Evolutionary conservation across 1,140 invertebrate species (phyloP).

Genomic region (Augochlora pura): DNA sequence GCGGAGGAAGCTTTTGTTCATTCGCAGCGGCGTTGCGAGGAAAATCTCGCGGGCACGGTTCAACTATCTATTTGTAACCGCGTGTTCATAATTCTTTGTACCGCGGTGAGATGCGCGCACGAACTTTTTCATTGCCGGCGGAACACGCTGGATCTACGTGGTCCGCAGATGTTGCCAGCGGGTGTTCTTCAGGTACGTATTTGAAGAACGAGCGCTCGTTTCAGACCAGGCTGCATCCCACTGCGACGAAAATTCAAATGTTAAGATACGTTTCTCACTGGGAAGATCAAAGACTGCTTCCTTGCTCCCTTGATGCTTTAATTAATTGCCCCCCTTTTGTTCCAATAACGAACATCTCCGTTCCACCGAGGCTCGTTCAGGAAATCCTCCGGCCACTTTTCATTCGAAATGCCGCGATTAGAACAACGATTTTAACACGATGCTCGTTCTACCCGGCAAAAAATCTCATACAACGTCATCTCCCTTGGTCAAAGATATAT

Average conservation of each 20-base stretch:
- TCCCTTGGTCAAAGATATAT: too few species aligned
- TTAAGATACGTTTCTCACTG: constrained; percentile 38
- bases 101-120: constrained; percentile 23
- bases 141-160: constrained; percentile 44
- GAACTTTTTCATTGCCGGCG: constrained; percentile 44
- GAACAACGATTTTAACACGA: background rate
- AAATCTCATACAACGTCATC: too few species aligned
- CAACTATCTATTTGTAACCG: constrained; percentile 31
- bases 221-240: constrained; percentile 44
- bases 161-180: constrained; percentile 53
- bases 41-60: constrained; percentile 27
- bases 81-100: constrained; percentile 47
- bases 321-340: constrained; percentile 46
- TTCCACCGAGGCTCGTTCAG: background rate
- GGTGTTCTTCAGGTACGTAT: constrained; percentile 47
- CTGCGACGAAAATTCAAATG: constrained; percentile 56
- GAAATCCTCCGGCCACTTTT: background rate
- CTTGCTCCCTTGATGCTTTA: constrained; percentile 35
- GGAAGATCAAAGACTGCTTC: constrained; percentile 41
- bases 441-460: too few species aligned
- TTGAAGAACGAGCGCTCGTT: constrained; percentile 56
- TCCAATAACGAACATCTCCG: constrained; percentile 24
- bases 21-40: background rate
- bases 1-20: background rate
- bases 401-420: background rate